Conservation (phyloP, 1,140 invertebrate genomes). For the Platorchestia sp. region DNA sequence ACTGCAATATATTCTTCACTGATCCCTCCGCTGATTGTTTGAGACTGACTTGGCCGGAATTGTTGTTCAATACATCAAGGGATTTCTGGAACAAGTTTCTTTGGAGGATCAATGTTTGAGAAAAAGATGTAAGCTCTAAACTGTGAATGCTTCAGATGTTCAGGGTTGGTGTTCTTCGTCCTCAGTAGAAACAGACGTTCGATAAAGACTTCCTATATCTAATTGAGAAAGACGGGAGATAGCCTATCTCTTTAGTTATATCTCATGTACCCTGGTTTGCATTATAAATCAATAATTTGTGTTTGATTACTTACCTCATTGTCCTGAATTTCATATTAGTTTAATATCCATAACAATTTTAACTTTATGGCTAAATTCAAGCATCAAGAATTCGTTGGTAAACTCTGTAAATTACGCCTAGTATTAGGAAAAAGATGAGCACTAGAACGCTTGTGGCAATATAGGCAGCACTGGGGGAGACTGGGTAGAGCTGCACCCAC, state of each 20-base stretch:
- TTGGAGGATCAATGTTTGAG: too few relatives aligned
- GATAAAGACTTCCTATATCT: not conserved
- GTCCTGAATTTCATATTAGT: not conserved
- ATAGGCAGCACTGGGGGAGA: constrained; percentile 84
- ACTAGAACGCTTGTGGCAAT: constrained; percentile 90
- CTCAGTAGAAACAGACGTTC: too few relatives aligned
- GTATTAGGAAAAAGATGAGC: constrained; percentile 90
- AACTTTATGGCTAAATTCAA: not conserved
- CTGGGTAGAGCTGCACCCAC: constrained; percentile 92
- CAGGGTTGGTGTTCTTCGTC: not conserved
- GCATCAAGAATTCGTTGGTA: constrained; percentile 85
- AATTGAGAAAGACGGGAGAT: not conserved
- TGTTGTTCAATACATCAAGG: too few relatives aligned
- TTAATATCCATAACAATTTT: not conserved
- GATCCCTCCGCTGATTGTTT: too few relatives aligned
- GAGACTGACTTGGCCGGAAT: too few relatives aligned
- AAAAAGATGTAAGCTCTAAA: too few relatives aligned
- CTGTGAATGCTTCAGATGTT: too few relatives aligned
- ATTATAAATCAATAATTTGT: too few relatives aligned
- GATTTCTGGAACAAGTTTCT: too few relatives aligned
- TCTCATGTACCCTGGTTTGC: too few relatives aligned
- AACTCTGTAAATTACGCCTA: constrained; percentile 94
- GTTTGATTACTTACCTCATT: not conserved
- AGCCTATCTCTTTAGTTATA: too few relatives aligned
- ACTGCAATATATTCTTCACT: too few relatives aligned